Conservation (phyloP, 2,113 vertebrate genomes). For the Paedocypris sp. region DNA sequence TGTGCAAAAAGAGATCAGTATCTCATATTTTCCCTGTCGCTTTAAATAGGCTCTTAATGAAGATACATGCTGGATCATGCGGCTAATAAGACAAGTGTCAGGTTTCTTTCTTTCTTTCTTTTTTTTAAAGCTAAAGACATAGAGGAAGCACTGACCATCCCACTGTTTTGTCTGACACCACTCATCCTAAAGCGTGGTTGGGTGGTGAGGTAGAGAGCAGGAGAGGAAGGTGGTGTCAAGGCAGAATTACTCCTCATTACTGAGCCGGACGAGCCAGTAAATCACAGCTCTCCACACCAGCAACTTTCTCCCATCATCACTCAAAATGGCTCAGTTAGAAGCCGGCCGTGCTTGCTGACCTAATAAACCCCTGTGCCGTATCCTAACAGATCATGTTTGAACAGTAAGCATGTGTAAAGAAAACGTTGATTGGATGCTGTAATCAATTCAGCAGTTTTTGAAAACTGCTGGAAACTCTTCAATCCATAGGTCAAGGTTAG, state of each 20-base stretch:
- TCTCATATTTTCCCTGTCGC: conserved; percentile 47
- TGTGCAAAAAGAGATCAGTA: conserved; percentile 47
- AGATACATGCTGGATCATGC: conserved; percentile 54
- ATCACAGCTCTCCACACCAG: conserved; percentile 51
- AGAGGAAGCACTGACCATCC: conserved; percentile 39
- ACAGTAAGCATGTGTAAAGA: conserved; percentile 7
- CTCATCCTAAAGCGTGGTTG: conserved; percentile 20
- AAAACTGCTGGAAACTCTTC: neutral
- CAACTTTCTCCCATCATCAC: conserved; percentile 55
- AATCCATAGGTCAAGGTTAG: no score
- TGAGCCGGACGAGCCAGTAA: conserved; percentile 55
- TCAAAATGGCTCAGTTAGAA: conserved; percentile 45
- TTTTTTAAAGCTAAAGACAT: conserved; percentile 47
- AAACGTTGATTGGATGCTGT: conserved; percentile 16
- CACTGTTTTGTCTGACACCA: conserved; percentile 18
- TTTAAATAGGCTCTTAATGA: conserved; percentile 56
- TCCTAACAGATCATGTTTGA: conserved; percentile 15
- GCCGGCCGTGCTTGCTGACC: conserved; percentile 24
- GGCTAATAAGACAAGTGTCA: conserved; percentile 59
- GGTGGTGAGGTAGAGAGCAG: conserved; percentile 28
- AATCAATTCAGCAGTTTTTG: conserved; percentile 7
- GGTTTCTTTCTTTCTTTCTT: conserved; percentile 38
- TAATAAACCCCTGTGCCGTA: conserved; percentile 29
- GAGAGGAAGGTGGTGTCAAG: conserved; percentile 46
- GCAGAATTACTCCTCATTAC: conserved; percentile 67